phyloP scores from a whole-genome alignment of 2,797 vertebrate genomes.

The Sternotherus odoratus region DNA sequence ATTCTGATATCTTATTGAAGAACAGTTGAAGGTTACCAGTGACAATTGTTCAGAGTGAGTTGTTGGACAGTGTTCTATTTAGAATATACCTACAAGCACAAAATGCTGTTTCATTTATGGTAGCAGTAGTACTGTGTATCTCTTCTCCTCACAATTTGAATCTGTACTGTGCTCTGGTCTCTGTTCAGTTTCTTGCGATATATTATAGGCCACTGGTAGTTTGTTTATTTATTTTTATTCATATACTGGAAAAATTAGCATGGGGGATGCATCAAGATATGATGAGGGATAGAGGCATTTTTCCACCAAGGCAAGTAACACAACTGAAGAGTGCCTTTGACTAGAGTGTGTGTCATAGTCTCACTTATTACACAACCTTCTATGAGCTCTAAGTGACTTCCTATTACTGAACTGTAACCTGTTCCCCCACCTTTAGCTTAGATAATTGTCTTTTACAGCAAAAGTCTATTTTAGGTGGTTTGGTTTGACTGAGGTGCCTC shows the following conservation, averaged over 20 bases:
- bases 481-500: not conserved
- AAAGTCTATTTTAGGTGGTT: not conserved
- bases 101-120: conserved; percentile 29
- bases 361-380: no score
- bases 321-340: conserved; percentile 72
- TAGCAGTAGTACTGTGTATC: conserved; percentile 43
- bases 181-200: conserved; percentile 10
- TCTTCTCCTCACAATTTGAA: conserved; percentile 32
- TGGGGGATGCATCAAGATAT: not conserved
- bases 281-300: conserved; percentile 30
- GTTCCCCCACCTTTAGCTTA: not conserved
- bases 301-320: not conserved
- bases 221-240: not conserved
- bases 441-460: not conserved
- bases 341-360: not conserved
- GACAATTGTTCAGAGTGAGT: conserved; percentile 25
- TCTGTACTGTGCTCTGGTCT: conserved; percentile 16
- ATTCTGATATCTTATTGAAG: conserved; percentile 44
- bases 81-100: conserved; percentile 45
- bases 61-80: conserved; percentile 35
- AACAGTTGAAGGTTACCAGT: conserved; percentile 72
- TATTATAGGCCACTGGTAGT: conserved; percentile 36
- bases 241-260: not conserved
- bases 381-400: conserved; percentile 16
- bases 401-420: not conserved